Evolutionary conservation across 2,113 vertebrate genomes (phyloP).

Genomic region (Amia ocellicauda): DNA sequence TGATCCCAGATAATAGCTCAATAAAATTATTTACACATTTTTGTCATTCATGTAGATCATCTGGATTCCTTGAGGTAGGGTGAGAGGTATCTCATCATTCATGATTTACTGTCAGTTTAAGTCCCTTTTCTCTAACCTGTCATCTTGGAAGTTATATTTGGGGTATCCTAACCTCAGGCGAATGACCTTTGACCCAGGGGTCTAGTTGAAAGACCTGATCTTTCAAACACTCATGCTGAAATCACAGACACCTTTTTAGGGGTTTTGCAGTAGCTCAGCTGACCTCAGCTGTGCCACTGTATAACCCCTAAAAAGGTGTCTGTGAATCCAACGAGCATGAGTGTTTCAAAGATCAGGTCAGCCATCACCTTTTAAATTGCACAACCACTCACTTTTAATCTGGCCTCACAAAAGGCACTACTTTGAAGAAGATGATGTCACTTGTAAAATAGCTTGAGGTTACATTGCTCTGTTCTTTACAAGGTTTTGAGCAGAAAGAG

Average conservation of each 20-base stretch:
- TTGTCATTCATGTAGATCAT: constrained; percentile 4
- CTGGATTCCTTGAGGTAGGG: constrained; percentile 6
- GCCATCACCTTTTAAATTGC: neutral
- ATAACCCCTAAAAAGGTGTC: neutral
- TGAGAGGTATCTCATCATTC: constrained; percentile 7
- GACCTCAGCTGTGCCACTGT: neutral
- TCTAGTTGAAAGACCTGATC: neutral
- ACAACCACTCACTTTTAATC: neutral
- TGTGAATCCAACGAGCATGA: neutral
- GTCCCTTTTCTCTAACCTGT: constrained; percentile 9
- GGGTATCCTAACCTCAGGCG: constrained; percentile 1
- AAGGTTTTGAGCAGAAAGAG: too few species aligned
- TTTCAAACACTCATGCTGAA: too few species aligned
- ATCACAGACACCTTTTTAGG: too few species aligned
- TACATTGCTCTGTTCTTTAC: neutral
- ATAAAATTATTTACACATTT: neutral
- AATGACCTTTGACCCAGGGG: neutral
- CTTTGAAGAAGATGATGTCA: neutral
- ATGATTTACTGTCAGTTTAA: constrained; percentile 19
- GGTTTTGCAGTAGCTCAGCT: constrained; percentile 3
- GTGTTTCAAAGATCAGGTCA: neutral
- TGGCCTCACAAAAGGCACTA: neutral
- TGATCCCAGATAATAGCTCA: neutral
- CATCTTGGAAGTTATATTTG: constrained; percentile 7
- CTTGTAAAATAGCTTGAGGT: neutral